Conservation (phyloP, 2,113 vertebrate genomes). For the Herpetotheres cachinnans region DNA sequence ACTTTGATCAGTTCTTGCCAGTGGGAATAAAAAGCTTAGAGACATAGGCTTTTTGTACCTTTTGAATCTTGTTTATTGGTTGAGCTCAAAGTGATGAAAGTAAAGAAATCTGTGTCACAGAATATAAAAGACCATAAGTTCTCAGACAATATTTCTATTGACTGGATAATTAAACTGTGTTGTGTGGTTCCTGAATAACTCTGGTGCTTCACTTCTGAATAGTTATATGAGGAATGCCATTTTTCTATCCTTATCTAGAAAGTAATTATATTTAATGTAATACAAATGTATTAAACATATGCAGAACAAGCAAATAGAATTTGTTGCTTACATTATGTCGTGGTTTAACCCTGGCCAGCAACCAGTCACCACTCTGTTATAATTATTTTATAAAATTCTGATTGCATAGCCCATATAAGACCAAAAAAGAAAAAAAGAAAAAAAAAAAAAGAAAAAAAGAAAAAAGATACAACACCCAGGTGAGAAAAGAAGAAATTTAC, state of each 20-base stretch:
- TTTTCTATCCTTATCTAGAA: neutral
- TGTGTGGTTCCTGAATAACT: neutral
- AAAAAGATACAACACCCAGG: neutral
- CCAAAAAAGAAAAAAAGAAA: neutral
- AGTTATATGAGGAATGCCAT: neutral
- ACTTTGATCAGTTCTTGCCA: neutral
- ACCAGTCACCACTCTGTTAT: too few species aligned
- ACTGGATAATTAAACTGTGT: neutral
- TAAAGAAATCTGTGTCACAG: neutral
- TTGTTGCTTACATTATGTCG: neutral
- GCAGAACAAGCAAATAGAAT: neutral
- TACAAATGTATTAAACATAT: neutral
- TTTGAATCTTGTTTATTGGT: neutral
- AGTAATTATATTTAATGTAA: neutral
- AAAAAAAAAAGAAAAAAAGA: neutral
- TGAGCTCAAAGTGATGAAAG: neutral
- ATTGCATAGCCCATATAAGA: neutral
- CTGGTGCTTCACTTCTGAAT: neutral
- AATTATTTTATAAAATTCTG: neutral
- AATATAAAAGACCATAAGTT: neutral
- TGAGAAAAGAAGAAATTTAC: neutral
- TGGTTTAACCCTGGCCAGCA: too few species aligned
- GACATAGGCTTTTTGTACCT: neutral
- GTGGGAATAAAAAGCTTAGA: neutral
- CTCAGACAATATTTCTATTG: neutral